Evolutionary conservation across 2,888 invertebrate species (phyloP), one percentile per base, ranked within the genome.

Genomic region (Odontocolon sp.): DNA sequence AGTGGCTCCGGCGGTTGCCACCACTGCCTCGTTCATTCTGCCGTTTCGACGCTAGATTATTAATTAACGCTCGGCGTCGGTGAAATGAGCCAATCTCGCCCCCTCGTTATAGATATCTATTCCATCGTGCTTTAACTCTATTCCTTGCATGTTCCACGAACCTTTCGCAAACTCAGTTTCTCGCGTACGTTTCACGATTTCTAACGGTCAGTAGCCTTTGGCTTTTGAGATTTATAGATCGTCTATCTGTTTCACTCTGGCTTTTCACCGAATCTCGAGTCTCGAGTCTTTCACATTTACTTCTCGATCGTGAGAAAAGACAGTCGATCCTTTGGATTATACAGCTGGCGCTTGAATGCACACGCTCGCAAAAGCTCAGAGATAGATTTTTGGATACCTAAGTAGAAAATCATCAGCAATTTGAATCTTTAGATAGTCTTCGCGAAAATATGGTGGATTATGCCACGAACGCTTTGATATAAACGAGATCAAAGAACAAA

Each of bases 31-130:
- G 18, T 47, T 26, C 50, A 23, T 77, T 68, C 59, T 40, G 40
- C n/a, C 71, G 28, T 68, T 77, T 71, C 76, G 67, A 47, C 70
- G 59, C 42, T 47, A 47, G 67, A 72, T 77, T 77, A 77, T 72
- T 71, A 77, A 77, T 72, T 77, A 77, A 77, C 56, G 61, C 50
- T 47, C 54, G n/a, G 45, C 61, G 38, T 26, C 33, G 8, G 31
- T 33, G 36, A 63, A 63, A 63, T 47, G 31, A 47, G 45, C 47
- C 47, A 23, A 47, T 47, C 21, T 3, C 57, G 14, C 4, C 14
- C 26, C 14, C 31, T 54, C 33, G 21, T 23, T 47, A 26, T 26
- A 2, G 1, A n/a, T n/a, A 5, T 14, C 5, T 36, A 36, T 14
- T 3, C 26, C 26, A 26, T 26, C n/a, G 26, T 4, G 14, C n/a